Conservation (phyloP, 37 sponge, comb jelly and placozoan species). For the Eunapius fragilis region DNA sequence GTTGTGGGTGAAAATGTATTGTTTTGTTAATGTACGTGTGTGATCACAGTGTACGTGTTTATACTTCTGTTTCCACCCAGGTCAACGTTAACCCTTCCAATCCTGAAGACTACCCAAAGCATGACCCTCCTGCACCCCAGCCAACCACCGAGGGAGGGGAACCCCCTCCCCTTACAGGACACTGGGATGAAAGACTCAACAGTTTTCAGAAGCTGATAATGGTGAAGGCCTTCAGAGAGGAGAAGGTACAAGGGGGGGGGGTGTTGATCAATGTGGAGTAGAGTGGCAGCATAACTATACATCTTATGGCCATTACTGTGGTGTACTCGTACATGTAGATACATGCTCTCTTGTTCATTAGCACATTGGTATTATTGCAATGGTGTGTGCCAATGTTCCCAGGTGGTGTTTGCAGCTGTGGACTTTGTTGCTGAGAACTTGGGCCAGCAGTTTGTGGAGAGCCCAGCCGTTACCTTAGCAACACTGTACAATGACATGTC, state of each 20-base stretch:
- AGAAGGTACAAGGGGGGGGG: constrained; percentile 85
- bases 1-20: not conserved
- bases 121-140: constrained; percentile 14
- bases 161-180: constrained; percentile 49
- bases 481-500: constrained; percentile 88
- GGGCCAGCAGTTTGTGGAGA: constrained; percentile 94
- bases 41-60: not conserved
- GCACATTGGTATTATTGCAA: too few species aligned
- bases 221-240: constrained; percentile 89
- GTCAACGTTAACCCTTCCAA: constrained; percentile 73
- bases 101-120: constrained; percentile 64
- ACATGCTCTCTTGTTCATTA: too few species aligned
- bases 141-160: constrained; percentile 20
- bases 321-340: too few species aligned
- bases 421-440: constrained; percentile 92
- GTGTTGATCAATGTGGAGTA: not conserved
- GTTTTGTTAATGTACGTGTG: not conserved
- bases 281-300: too few species aligned
- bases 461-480: constrained; percentile 84
- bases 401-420: constrained; percentile 82
- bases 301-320: not conserved
- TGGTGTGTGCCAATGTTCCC: not conserved
- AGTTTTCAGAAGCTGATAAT: constrained; percentile 91
- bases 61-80: constrained; percentile 15
- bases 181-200: constrained; percentile 91